These are phyloP conservation scores for Drusus annulatus DNA, from an alignment of 1,140 invertebrate genomes.

Conservation along the genomic window DNA sequence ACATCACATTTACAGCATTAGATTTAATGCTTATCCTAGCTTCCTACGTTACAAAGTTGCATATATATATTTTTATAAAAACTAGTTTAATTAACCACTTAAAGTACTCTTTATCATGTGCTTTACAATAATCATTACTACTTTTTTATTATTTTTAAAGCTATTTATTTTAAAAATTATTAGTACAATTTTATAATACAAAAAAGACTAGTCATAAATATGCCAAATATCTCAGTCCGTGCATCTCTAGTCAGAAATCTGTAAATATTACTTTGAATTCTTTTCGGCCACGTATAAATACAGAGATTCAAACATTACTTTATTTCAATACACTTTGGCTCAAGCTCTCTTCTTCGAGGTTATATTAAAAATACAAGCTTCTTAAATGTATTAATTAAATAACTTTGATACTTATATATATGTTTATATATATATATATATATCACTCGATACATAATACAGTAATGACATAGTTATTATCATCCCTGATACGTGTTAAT, in stretches of 20 bases:
- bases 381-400: no score
- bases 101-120: neutral
- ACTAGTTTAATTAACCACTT: neutral
- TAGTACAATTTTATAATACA: slow-evolving; percentile 9
- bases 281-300: no score
- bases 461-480: no score
- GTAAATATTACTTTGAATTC: no score
- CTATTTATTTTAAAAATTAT: slow-evolving; percentile 1
- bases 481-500: no score
- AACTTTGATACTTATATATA: no score
- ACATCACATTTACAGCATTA: slow-evolving; percentile 55
- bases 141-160: neutral
- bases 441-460: no score
- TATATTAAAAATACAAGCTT: no score
- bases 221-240: slow-evolving; percentile 36
- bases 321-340: no score
- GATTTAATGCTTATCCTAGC: slow-evolving; percentile 48
- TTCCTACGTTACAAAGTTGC: neutral
- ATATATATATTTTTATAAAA: slow-evolving; percentile 39
- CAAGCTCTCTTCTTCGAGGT: no score
- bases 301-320: no score
- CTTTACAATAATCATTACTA: neutral
- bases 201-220: slow-evolving; percentile 36
- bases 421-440: no score
- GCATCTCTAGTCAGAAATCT: neutral